These are phyloP conservation scores for Zoanthus solanderi DNA, from an alignment of 92 coral and sea anemone genomes.

Conservation along the genomic window DNA sequence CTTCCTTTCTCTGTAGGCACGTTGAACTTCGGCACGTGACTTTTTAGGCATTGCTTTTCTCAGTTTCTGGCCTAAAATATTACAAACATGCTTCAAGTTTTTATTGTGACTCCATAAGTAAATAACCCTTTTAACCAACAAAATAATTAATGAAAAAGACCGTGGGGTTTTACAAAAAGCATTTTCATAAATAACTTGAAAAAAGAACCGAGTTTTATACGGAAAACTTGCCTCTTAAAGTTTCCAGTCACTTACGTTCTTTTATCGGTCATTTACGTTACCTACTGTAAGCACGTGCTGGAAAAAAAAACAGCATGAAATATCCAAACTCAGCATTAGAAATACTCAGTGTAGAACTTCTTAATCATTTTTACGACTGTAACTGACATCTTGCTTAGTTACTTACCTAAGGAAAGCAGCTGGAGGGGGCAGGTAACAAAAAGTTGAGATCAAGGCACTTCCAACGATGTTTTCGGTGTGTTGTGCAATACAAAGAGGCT, in stretches of 20 bases:
- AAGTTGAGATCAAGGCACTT: background rate
- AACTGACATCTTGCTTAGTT: conserved; percentile 24
- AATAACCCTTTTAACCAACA: conserved; percentile 8
- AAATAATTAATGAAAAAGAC: background rate
- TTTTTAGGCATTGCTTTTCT: conserved; percentile 39
- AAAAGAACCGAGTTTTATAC: background rate
- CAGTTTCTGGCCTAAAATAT: conserved; percentile 28
- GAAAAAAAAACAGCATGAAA: too few species aligned
- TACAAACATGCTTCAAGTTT: conserved; percentile 5
- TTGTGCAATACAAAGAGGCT: conserved; percentile 16
- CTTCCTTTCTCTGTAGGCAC: conserved; percentile 55
- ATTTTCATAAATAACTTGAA: background rate
- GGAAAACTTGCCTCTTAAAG: conserved; percentile 15
- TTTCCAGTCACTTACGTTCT: conserved; percentile 4
- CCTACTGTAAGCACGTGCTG: background rate
- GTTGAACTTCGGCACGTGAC: conserved; percentile 60
- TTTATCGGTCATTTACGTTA: conserved; percentile 20
- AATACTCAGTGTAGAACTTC: conserved; percentile 16
- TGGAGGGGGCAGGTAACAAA: conserved; percentile 2
- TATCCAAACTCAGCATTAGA: background rate
- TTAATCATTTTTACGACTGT: background rate
- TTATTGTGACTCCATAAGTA: conserved; percentile 1
- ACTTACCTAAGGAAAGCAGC: conserved; percentile 32
- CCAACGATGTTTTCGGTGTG: too few species aligned
- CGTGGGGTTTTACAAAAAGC: background rate